phyloP scores from a whole-genome alignment of 1,140 invertebrate species.

The honey bee (Apis mellifera) region DNA sequence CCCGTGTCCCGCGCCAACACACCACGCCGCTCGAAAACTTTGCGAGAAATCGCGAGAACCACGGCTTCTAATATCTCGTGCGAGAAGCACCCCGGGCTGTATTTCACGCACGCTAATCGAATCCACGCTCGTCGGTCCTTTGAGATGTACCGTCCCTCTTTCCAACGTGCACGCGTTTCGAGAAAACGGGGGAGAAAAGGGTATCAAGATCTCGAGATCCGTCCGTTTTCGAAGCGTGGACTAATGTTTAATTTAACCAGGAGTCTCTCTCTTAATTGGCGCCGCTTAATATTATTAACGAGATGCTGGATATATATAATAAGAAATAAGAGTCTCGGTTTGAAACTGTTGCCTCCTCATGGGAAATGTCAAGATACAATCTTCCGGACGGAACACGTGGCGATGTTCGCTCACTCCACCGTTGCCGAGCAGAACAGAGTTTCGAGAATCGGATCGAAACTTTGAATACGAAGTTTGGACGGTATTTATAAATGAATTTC shows the following conservation, averaged over 20 bases:
- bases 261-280: conserved; percentile 15
- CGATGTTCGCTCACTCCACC: too few species aligned
- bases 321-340: background rate
- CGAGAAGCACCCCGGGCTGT: background rate
- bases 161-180: background rate
- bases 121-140: background rate
- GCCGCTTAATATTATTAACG: background rate
- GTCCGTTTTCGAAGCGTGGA: conserved; percentile 17
- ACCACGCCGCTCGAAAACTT: conserved; percentile 56
- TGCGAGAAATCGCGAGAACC: conserved; percentile 51
- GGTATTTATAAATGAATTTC: too few species aligned
- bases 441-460: too few species aligned
- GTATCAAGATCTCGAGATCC: background rate
- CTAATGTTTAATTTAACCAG: conserved; percentile 9
- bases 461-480: too few species aligned
- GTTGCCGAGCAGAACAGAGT: too few species aligned
- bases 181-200: background rate
- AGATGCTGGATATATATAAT: background rate
- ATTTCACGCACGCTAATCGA: conserved; percentile 15
- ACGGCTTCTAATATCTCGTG: conserved; percentile 28
- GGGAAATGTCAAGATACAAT: conserved; percentile 27
- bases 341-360: background rate
- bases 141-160: background rate
- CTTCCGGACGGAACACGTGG: background rate
- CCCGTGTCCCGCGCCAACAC: conserved; percentile 58